Evolutionary conservation across 2,797 vertebrate genomes (phyloP).

Genomic region (Urocyon cinereoargenteus): DNA sequence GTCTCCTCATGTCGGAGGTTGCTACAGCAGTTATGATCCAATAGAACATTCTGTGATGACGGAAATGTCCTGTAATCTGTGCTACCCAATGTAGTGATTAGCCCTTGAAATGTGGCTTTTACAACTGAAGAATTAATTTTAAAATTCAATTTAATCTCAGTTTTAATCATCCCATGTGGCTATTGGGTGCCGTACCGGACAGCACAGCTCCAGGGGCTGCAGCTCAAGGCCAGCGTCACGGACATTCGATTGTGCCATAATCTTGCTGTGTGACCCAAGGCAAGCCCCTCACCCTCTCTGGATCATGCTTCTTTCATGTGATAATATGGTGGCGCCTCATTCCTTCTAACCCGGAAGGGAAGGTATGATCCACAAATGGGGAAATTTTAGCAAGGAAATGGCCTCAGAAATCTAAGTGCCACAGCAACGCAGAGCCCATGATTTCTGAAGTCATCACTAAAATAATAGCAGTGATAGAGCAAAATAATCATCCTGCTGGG

Average conservation of each 20-base stretch:
- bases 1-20: neutral
- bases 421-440: rapidly evolving
- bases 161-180: neutral
- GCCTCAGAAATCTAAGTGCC: neutral
- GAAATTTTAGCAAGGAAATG: neutral
- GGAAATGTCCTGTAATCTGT: neutral
- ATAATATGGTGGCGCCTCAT: neutral
- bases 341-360: neutral
- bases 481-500: rapidly evolving
- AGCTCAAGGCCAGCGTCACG: rapidly evolving
- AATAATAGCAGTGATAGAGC: neutral
- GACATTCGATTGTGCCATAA: neutral
- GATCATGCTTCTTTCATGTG: neutral
- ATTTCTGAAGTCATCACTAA: neutral
- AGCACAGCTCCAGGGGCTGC: neutral
- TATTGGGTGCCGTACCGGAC: too few species aligned
- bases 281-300: neutral
- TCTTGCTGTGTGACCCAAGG: neutral
- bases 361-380: neutral
- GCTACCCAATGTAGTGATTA: neutral
- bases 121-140: neutral
- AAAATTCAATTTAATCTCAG: neutral
- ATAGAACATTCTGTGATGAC: neutral
- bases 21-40: neutral
- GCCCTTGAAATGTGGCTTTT: neutral